Evolutionary conservation across 2,888 invertebrate species (phyloP).

Genomic region (Atrina japonica): DNA sequence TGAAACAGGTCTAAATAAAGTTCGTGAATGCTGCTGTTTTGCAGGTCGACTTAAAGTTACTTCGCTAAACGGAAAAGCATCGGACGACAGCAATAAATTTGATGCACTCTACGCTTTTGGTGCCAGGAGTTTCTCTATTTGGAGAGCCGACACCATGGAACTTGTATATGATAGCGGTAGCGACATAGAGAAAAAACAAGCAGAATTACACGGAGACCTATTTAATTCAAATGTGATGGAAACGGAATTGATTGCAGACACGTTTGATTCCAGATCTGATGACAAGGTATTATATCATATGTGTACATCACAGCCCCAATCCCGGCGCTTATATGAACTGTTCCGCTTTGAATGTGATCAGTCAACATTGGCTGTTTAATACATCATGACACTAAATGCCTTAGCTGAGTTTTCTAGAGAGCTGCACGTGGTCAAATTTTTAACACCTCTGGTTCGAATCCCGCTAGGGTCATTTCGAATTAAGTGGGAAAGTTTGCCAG

Average conservation of each 20-base stretch:
- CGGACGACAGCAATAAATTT: constrained; percentile 46
- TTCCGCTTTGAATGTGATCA: too few relatives aligned
- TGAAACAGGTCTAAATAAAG: too few relatives aligned
- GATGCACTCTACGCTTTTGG: constrained; percentile 58
- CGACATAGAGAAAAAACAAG: constrained; percentile 43
- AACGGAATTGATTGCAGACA: constrained; percentile 20
- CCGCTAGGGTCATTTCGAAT: too few relatives aligned
- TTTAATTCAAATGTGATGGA: constrained; percentile 53
- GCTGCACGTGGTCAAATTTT: too few relatives aligned
- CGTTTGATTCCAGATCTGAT: constrained; percentile 58
- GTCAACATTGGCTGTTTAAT: too few relatives aligned
- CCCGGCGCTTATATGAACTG: too few relatives aligned
- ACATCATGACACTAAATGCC: too few relatives aligned
- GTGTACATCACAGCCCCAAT: too few relatives aligned
- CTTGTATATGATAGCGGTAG: constrained; percentile 60
- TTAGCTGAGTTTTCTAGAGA: too few relatives aligned
- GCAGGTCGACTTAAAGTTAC: constrained; percentile 61
- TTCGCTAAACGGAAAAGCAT: constrained; percentile 47
- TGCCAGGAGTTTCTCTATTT: constrained; percentile 60
- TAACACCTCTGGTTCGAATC: too few relatives aligned
- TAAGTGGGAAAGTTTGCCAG: too few relatives aligned
- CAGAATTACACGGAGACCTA: constrained; percentile 41
- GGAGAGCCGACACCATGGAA: constrained; percentile 50
- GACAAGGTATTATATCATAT: constrained; percentile 65
- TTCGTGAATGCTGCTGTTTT: too few relatives aligned